Evolutionary conservation across 2,797 vertebrate species (phyloP).

Genomic region (Pantherophis alleghaniensis): DNA sequence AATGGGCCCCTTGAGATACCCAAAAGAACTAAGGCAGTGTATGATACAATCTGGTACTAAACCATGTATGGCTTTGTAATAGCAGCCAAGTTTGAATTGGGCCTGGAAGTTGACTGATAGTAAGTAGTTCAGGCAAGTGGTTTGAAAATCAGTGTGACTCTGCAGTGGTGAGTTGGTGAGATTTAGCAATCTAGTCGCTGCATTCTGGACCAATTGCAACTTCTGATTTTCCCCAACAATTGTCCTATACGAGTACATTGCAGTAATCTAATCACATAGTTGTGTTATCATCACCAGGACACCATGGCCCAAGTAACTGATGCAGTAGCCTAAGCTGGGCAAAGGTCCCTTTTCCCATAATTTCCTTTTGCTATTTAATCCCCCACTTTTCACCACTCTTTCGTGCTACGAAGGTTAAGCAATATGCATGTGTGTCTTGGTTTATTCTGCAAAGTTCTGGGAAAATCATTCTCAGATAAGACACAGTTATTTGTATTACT

Average conservation of each 20-base stretch:
- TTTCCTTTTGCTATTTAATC: not conserved
- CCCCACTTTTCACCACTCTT: not conserved
- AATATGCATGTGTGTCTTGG: not conserved
- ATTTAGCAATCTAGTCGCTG: not conserved
- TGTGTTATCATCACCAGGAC: not conserved
- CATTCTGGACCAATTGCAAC: not conserved
- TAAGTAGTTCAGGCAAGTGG: not conserved
- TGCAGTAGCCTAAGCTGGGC: not conserved
- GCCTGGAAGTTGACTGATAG: not conserved
- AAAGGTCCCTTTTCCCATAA: not conserved
- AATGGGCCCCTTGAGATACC: not conserved
- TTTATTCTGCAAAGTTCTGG: not conserved
- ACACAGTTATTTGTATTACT: not conserved
- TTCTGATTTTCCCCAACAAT: not conserved
- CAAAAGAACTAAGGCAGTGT: not conserved
- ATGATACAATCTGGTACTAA: not conserved
- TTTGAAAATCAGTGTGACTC: not conserved
- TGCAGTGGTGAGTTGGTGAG: not conserved
- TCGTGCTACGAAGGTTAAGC: not conserved
- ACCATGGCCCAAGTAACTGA: not conserved
- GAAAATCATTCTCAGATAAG: too few species aligned
- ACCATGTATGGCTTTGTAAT: not conserved
- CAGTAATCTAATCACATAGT: not conserved
- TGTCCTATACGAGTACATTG: not conserved
- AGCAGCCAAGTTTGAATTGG: not conserved